These are phyloP conservation scores for Ctenopoma kingsleyae DNA, from an alignment of 2,797 vertebrate species.

Conservation along the genomic window DNA sequence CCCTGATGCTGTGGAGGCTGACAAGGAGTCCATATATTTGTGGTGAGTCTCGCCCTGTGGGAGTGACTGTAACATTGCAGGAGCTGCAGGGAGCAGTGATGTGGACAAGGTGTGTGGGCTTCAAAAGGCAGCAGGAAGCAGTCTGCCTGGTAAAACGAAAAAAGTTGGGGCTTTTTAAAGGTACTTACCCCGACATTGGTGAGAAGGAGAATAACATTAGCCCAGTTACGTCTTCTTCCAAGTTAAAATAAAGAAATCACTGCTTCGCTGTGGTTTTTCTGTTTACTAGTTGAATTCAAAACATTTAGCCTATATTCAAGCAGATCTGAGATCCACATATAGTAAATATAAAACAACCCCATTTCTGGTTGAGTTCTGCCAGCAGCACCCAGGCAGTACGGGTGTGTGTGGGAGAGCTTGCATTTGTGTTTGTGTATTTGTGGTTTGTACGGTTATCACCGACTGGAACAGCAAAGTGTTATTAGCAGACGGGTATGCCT, in stretches of 20 bases:
- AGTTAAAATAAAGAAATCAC: conserved; percentile 46
- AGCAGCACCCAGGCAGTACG: conserved; percentile 31
- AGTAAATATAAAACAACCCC: conserved; percentile 42
- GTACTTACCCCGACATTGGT: conserved; percentile 23
- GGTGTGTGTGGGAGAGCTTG: conserved; percentile 28
- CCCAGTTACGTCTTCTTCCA: conserved; percentile 63
- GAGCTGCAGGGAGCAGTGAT: conserved; percentile 52
- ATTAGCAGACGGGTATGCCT: conserved; percentile 64
- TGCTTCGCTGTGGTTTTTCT: conserved; percentile 40
- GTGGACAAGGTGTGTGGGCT: conserved; percentile 77
- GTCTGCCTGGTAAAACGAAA: conserved; percentile 29
- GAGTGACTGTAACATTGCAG: conserved; percentile 57
- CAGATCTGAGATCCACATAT: conserved; percentile 28
- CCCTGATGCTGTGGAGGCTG: conserved; percentile 53
- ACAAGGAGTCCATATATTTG: conserved; percentile 61
- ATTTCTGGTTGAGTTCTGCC: conserved; percentile 40
- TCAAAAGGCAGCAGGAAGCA: conserved; percentile 61
- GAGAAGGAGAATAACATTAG: conserved; percentile 63
- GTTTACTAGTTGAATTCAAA: conserved; percentile 42
- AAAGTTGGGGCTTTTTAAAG: conserved; percentile 30
- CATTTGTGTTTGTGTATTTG: conserved; percentile 54
- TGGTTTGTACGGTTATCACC: conserved; percentile 62
- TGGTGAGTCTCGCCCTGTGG: conserved; percentile 62
- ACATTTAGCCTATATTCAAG: conserved; percentile 53
- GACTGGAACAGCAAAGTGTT: conserved; percentile 67